Evolutionary conservation across 92 coral and sea anemone species (phyloP).

Genomic region (Zoanthus gigantus): DNA sequence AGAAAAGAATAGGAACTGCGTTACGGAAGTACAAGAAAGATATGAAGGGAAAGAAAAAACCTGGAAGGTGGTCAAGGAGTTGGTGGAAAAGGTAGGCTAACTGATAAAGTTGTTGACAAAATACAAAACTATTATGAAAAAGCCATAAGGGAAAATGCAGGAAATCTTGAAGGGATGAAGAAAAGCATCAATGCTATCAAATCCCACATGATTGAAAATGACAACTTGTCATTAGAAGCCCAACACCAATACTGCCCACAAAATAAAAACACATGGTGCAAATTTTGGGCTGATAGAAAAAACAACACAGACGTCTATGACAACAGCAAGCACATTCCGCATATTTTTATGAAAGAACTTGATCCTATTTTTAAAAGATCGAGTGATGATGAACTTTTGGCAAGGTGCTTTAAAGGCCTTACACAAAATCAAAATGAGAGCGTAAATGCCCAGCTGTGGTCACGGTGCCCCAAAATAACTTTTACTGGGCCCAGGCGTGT

Average conservation of each 20-base stretch:
- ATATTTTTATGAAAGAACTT: slow-evolving; percentile 60
- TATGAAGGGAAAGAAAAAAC: slow-evolving; percentile 51
- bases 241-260: slow-evolving; percentile 66
- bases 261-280: slow-evolving; percentile 67
- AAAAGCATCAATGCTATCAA: slow-evolving; percentile 51
- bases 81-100: slow-evolving; percentile 65
- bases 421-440: slow-evolving; percentile 60
- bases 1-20: slow-evolving; percentile 61
- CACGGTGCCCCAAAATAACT: slow-evolving; percentile 37
- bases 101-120: slow-evolving; percentile 56
- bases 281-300: slow-evolving; percentile 64
- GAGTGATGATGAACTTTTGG: slow-evolving; percentile 53
- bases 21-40: slow-evolving; percentile 47
- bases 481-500: not conserved
- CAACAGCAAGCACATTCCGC: slow-evolving; percentile 57
- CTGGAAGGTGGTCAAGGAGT: slow-evolving; percentile 60
- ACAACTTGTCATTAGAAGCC: slow-evolving; percentile 37
- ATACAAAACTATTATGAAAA: slow-evolving; percentile 62
- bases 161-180: slow-evolving; percentile 49
- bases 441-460: slow-evolving; percentile 51
- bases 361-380: slow-evolving; percentile 59
- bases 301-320: slow-evolving; percentile 44
- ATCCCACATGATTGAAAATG: slow-evolving; percentile 54
- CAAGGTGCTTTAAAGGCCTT: slow-evolving; percentile 63
- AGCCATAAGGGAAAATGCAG: slow-evolving; percentile 56